Percentiles rank a stretch among this genome's conserved stretches.
These are phyloP conservation scores for Aethina tumida DNA, from an alignment of 1,140 invertebrate genomes.

Conservation along the genomic window DNA sequence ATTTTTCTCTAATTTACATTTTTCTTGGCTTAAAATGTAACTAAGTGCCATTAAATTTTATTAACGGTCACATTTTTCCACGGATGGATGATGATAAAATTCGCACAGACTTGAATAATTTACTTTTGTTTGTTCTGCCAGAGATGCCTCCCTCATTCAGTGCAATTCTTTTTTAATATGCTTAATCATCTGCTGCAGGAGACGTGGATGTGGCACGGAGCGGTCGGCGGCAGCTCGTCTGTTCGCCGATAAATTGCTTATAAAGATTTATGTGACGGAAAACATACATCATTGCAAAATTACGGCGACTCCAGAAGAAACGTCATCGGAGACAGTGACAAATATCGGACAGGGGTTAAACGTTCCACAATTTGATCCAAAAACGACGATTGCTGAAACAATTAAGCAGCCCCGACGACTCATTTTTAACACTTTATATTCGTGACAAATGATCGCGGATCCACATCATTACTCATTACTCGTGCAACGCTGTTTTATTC, in stretches of 20 bases:
- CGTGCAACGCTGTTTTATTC: too few relatives aligned
- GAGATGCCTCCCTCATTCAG: too few relatives aligned
- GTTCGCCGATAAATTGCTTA: constrained; percentile 31
- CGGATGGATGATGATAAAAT: constrained; percentile 23
- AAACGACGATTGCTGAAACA: constrained; percentile 21
- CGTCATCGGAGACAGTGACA: constrained; percentile 28
- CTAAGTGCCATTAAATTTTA: constrained; percentile 31
- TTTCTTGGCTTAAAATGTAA: constrained; percentile 30
- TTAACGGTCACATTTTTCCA: constrained; percentile 26
- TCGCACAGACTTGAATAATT: constrained; percentile 21
- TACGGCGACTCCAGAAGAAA: constrained; percentile 28
- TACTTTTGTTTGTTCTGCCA: too few relatives aligned
- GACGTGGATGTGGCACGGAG: too few relatives aligned
- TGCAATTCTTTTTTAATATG: too few relatives aligned
- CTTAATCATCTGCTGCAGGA: too few relatives aligned
- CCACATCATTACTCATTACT: too few relatives aligned
- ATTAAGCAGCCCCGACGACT: constrained; percentile 12
- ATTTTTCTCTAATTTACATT: constrained; percentile 35
- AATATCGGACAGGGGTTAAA: constrained; percentile 29
- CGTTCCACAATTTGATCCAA: constrained; percentile 27
- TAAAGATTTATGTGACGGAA: constrained; percentile 35
- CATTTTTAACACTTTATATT: constrained; percentile 28
- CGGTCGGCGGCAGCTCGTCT: too few relatives aligned
- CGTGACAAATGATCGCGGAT: constrained; percentile 27
- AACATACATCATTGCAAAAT: constrained; percentile 34